Conservation (phyloP, 2,888 invertebrate genomes). For the Allygus modestus region DNA sequence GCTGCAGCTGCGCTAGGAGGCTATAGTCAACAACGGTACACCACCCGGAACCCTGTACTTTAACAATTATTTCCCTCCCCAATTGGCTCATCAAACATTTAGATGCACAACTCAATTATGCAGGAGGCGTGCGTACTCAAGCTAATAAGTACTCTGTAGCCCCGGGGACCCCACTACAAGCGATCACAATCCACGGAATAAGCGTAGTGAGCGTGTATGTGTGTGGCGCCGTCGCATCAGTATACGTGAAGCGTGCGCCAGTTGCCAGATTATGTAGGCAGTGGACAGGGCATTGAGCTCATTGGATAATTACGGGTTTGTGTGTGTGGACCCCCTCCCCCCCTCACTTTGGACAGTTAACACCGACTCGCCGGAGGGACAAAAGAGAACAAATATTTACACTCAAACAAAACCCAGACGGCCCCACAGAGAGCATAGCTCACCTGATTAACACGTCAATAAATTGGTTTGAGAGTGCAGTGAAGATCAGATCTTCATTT, state of each 20-base stretch:
- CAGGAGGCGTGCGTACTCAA: neutral
- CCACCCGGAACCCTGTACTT: slow-evolving; percentile 4
- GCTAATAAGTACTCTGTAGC: neutral
- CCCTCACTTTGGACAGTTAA: neutral
- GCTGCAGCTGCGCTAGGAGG: too few relatives aligned
- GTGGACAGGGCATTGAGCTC: slow-evolving; percentile 36
- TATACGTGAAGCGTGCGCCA: slow-evolving; percentile 37
- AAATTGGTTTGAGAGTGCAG: neutral
- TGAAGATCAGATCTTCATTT: too few relatives aligned
- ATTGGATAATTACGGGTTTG: slow-evolving; percentile 44
- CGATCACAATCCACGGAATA: too few relatives aligned
- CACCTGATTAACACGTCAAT: neutral
- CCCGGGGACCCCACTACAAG: neutral
- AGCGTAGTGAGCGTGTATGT: too few relatives aligned
- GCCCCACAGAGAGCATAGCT: too few relatives aligned
- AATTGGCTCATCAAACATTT: neutral
- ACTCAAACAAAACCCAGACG: slow-evolving; percentile 7
- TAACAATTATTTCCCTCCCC: slow-evolving; percentile 17
- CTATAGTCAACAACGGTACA: too few relatives aligned
- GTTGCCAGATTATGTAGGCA: slow-evolving; percentile 40
- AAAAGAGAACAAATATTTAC: slow-evolving; percentile 26
- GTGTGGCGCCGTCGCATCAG: slow-evolving; percentile 40
- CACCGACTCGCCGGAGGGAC: neutral
- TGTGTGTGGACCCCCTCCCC: neutral
- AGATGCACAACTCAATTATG: neutral